Percentiles rank a stretch among this genome's conserved stretches.
These are phyloP conservation scores for Dinocampus coccinellae DNA, from an alignment of 2,888 invertebrate species.

Conservation along the genomic window DNA sequence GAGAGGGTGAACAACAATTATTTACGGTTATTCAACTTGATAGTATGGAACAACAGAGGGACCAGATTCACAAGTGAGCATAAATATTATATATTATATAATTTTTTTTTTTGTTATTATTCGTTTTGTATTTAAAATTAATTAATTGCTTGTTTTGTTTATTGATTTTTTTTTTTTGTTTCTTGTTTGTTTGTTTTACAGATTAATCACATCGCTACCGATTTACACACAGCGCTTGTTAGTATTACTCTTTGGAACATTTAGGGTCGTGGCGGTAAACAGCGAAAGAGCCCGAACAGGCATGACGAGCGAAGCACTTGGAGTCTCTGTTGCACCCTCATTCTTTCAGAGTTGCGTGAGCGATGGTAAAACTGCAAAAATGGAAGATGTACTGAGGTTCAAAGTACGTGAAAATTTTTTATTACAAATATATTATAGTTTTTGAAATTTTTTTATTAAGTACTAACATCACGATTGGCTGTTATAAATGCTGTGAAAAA, in stretches of 20 bases:
- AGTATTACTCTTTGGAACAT: constrained; percentile 96
- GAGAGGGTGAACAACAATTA: constrained; percentile 89
- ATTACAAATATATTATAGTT: background rate
- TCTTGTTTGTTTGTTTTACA: constrained; percentile 67
- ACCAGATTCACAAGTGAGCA: constrained; percentile 90
- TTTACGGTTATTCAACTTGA: constrained; percentile 90
- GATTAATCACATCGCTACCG: constrained; percentile 89
- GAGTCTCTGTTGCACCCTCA: constrained; percentile 95
- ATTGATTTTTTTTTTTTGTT: background rate
- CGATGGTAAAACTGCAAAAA: constrained; percentile 93
- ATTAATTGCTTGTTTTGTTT: background rate
- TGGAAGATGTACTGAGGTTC: constrained; percentile 95
- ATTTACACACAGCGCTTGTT: constrained; percentile 92
- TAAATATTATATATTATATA: constrained; percentile 2
- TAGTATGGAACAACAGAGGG: constrained; percentile 86
- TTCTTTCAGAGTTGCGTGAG: constrained; percentile 97
- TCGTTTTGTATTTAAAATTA: background rate
- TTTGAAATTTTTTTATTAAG: background rate
- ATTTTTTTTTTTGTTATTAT: background rate
- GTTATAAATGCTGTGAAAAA: background rate
- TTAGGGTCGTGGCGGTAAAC: constrained; percentile 93
- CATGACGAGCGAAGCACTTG: constrained; percentile 95
- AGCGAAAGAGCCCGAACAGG: constrained; percentile 91
- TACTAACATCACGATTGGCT: background rate
- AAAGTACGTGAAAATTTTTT: constrained; percentile 75